These are phyloP conservation scores for Amphipoea lucens DNA, from an alignment of 2,888 invertebrate species.

Conservation along the genomic window DNA sequence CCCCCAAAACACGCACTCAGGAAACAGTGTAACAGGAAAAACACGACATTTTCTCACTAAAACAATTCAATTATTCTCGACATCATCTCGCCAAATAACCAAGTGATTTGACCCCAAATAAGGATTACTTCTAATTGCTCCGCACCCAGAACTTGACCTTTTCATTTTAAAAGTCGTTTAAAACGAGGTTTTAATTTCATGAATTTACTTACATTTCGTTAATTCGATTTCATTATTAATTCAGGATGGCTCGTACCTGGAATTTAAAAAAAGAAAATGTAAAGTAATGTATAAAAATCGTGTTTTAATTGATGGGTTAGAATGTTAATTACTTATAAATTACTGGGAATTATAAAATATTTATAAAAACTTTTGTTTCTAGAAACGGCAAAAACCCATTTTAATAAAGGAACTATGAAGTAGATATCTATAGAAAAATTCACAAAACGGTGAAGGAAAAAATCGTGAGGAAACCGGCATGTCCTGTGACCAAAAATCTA, in stretches of 20 bases:
- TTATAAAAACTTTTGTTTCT: not conserved
- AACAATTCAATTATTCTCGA: not conserved
- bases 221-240: constrained; percentile 31
- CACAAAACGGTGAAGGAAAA: not conserved
- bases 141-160: constrained; percentile 16
- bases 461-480: not conserved
- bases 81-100: constrained; percentile 3
- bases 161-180: constrained; percentile 8
- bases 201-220: constrained; percentile 47
- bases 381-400: not conserved
- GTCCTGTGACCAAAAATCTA: not conserved
- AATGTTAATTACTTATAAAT: not conserved
- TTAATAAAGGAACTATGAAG: not conserved
- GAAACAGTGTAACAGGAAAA: not conserved
- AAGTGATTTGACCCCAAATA: constrained; percentile 27
- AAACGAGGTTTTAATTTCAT: constrained; percentile 37
- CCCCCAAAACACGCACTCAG: not conserved
- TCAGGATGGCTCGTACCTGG: constrained; percentile 35
- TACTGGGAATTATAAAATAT: not conserved
- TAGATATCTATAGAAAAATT: not conserved
- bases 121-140: constrained; percentile 36
- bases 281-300: not conserved
- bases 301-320: constrained; percentile 5
- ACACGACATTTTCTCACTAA: too few species aligned
- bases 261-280: constrained; percentile 25